Conservation (phyloP, 1,140 invertebrate species). For the Hylaeus anthracinus region DNA sequence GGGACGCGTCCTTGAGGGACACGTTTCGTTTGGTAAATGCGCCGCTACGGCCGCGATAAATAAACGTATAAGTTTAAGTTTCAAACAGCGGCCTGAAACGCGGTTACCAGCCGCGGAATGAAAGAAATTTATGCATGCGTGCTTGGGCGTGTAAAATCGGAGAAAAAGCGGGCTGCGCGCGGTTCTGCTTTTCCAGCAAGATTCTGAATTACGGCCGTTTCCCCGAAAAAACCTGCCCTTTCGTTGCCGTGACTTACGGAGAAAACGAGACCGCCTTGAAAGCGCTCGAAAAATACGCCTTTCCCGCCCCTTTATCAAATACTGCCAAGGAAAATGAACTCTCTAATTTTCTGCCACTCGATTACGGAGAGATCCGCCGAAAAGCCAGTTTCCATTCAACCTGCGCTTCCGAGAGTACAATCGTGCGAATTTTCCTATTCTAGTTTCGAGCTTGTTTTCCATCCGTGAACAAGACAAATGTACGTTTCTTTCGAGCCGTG, state of each 20-base stretch:
- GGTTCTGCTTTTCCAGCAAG: constrained; percentile 13
- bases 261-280: constrained; percentile 18
- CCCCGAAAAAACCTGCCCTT: constrained; percentile 1
- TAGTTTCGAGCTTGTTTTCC: too few species aligned
- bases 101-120: constrained; percentile 10
- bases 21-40: constrained; percentile 7
- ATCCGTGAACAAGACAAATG: too few species aligned
- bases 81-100: constrained; percentile 14
- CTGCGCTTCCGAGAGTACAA: too few species aligned
- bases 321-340: constrained; percentile 11
- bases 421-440: too few species aligned
- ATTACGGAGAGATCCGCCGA: constrained; percentile 19
- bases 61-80: constrained; percentile 39
- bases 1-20: constrained; percentile 10
- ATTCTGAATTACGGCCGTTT: constrained; percentile 38
- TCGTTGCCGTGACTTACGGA: too few species aligned
- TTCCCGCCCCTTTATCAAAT: background rate
- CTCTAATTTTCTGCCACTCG: constrained; percentile 39
- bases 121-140: constrained; percentile 38
- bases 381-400: too few species aligned
- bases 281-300: background rate
- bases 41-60: constrained; percentile 18
- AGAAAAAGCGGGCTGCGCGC: background rate
- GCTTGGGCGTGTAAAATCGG: constrained; percentile 40
- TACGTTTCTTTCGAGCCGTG: too few species aligned